Base-by-base conservation (phyloP, 2,888 invertebrate species). In the Odontothrips loti region DNA sequence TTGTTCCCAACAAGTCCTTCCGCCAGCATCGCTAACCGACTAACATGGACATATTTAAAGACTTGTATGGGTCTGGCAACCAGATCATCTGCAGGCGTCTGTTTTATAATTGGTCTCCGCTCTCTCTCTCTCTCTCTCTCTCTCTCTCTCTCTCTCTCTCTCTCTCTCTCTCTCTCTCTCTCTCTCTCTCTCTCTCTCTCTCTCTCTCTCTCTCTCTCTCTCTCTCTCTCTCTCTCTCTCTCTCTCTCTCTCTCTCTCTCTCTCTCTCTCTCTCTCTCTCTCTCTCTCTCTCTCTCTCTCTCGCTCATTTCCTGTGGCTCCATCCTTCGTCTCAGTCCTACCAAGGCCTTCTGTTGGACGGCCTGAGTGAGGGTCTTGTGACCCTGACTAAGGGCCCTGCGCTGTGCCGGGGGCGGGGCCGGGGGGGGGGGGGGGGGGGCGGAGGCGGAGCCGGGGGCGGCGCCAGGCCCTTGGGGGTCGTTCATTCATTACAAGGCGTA, bases 401-500 rank as follows among this genome's bases (percentile, higher is more conserved):
- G 15, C 15, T 17, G 51, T 51, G 51, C 51, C 9, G 51, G 9
- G 51, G 12, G 51, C 9, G 15, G 51, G 20, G 51, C 10, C 20
- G 51, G 20, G 51, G 12, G 20, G 51, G 4, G 15, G 3, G 9
- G 51, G 2, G 6, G 15, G 51, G 51, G 51, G 51, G 10, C 48
- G 48, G 12, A 12, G 12, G 51, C 51, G 15, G 3, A 20, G 51
- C 51, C 17, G 17, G 20, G 58, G 20, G 68, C 27, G 68, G 68
- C 27, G 23, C 10, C 27, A 8, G 23, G 68, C 27, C 27, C 68
- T 27, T 27, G 68, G 9, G 68, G 68, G 68, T 27, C 68, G 68
- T 75, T 27, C 27, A 75, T 75, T 75, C 68, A 75, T 75, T 75
- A 75, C 68, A 75, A 68, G 68, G 27, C 68, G 68, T 75, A 75